Evolutionary conservation across 1,140 invertebrate genomes (phyloP).

Genomic region (Zophobas morio): DNA sequence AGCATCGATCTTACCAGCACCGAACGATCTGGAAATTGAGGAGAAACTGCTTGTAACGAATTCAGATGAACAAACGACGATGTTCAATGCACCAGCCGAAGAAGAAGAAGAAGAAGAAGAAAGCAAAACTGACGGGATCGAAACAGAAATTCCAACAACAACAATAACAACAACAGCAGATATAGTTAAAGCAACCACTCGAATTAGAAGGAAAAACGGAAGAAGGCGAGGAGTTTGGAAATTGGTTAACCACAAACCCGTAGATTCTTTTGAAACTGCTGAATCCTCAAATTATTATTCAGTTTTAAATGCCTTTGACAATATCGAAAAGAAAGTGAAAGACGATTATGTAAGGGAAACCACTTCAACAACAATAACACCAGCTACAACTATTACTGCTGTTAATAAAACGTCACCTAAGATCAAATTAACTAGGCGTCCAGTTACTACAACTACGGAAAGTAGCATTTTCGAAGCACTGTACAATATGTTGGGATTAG

Average conservation of each 20-base stretch:
- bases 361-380: conserved; percentile 6
- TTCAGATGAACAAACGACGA: conserved; percentile 7
- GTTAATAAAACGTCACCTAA: no score
- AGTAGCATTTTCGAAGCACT: conserved; percentile 65
- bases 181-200: conserved; percentile 32
- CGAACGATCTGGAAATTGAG: conserved; percentile 45
- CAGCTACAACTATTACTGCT: conserved; percentile 12
- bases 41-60: conserved; percentile 16
- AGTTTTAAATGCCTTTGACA: conserved; percentile 56
- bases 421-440: conserved; percentile 48
- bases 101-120: conserved; percentile 17
- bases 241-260: conserved; percentile 73
- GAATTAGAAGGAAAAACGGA: conserved; percentile 58
- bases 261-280: conserved; percentile 77
- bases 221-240: conserved; percentile 77
- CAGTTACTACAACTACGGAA: conserved; percentile 58
- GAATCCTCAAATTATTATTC: conserved; percentile 74
- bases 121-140: conserved; percentile 1
- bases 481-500: conserved; percentile 65
- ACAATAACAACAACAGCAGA: background rate
- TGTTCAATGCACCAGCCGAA: conserved; percentile 13
- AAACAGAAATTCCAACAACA: conserved; percentile 38
- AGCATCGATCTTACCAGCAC: conserved; percentile 14
- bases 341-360: background rate
- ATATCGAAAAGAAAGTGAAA: conserved; percentile 48